These are phyloP conservation scores for Matsumyia berberina DNA, from an alignment of 2,888 invertebrate genomes.

Conservation along the genomic window DNA sequence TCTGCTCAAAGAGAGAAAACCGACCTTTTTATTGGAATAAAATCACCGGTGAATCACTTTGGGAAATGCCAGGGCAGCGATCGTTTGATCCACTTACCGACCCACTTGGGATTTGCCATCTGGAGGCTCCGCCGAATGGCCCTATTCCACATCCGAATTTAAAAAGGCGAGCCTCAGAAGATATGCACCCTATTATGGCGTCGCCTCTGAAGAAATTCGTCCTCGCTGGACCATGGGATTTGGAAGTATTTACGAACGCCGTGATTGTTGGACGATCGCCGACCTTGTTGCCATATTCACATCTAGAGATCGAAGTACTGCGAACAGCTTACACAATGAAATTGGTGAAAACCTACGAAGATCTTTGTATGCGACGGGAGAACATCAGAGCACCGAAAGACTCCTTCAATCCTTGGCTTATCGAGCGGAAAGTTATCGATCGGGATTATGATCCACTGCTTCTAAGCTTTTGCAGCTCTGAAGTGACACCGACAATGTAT, in stretches of 20 bases:
- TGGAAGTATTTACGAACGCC: constrained; percentile 96
- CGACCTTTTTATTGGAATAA: constrained; percentile 99
- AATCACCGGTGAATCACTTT: constrained; percentile 96
- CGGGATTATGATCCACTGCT: constrained; percentile 95
- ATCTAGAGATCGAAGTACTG: constrained; percentile 96
- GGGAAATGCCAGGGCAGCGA: constrained; percentile 95
- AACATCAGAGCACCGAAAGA: constrained; percentile 97
- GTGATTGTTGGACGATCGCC: constrained; percentile 92
- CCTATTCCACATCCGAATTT: constrained; percentile 80
- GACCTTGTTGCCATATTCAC: constrained; percentile 94
- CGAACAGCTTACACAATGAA: constrained; percentile 93
- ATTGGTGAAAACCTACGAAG: constrained; percentile 95
- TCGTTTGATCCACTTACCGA: constrained; percentile 96
- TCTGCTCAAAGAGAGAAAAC: constrained; percentile 98
- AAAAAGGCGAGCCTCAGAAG: constrained; percentile 83
- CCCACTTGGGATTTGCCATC: constrained; percentile 91
- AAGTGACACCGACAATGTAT: constrained; percentile 97
- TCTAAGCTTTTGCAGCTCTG: constrained; percentile 95
- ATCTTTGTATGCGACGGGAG: constrained; percentile 96
- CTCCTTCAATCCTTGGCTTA: constrained; percentile 97
- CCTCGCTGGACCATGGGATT: constrained; percentile 96
- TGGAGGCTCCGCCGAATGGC: constrained; percentile 82
- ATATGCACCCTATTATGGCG: constrained; percentile 84
- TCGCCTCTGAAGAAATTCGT: constrained; percentile 94
- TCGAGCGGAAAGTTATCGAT: constrained; percentile 97